These are phyloP conservation scores for Parazoanthus darwini DNA, from an alignment of 92 coral and sea anemone species.

Conservation along the genomic window DNA sequence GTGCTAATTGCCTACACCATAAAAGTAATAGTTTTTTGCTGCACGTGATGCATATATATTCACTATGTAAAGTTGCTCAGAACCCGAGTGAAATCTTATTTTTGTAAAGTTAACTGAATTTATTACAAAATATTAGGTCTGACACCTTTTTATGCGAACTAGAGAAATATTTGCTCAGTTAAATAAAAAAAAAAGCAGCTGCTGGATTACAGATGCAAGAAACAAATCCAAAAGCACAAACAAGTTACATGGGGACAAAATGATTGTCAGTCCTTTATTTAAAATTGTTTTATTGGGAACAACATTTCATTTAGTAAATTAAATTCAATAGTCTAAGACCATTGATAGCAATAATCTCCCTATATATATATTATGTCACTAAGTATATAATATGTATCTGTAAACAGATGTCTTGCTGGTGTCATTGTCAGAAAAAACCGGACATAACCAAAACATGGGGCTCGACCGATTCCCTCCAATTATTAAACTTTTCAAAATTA, in stretches of 20 bases:
- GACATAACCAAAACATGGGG: no score
- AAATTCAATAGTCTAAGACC: background rate
- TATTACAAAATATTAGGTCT: background rate
- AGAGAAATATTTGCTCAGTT: background rate
- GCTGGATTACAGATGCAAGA: background rate
- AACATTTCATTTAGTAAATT: background rate
- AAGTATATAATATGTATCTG: no score
- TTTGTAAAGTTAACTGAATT: background rate
- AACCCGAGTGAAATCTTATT: background rate
- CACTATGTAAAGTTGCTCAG: background rate
- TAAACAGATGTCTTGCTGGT: no score
- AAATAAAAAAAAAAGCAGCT: background rate
- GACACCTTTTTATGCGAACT: background rate
- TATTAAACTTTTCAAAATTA: no score
- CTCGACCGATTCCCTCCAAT: no score
- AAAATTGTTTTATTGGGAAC: background rate
- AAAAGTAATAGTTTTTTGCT: background rate
- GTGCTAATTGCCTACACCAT: no score
- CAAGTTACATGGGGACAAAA: background rate
- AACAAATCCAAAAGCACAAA: background rate
- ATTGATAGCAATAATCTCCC: background rate
- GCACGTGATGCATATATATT: no score
- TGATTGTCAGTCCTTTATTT: background rate
- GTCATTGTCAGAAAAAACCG: no score
- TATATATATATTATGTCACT: background rate